A percentile compares a stretch with the other conserved stretches of the same genome.
Conservation (phyloP, 2,888 invertebrate species). For the Colletes collaris region DNA sequence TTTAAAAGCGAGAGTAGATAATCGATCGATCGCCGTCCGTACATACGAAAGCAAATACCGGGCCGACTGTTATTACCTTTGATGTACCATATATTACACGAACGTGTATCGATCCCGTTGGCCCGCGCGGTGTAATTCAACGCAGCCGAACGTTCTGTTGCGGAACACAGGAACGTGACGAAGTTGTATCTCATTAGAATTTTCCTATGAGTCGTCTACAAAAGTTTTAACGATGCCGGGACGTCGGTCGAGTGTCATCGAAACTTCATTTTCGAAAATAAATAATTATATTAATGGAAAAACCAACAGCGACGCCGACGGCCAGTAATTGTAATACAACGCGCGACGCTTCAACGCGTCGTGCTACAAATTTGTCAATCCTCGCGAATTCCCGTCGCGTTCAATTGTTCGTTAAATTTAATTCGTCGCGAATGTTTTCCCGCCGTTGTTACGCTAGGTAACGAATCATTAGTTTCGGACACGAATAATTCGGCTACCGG, state of each 20-base stretch:
- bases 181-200: slow-evolving; percentile 60
- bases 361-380: slow-evolving; percentile 6
- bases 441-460: no score
- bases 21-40: slow-evolving; percentile 53
- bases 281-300: slow-evolving; percentile 56
- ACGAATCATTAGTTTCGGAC: no score
- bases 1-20: slow-evolving; percentile 60
- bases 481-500: no score
- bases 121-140: slow-evolving; percentile 43
- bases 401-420: slow-evolving; percentile 43
- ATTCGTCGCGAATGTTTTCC: background rate
- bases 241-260: slow-evolving; percentile 43
- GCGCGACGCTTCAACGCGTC: slow-evolving; percentile 1
- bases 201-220: slow-evolving; percentile 48
- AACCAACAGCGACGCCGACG: background rate
- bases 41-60: slow-evolving; percentile 56
- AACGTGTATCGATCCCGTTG: slow-evolving; percentile 54
- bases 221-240: slow-evolving; percentile 57
- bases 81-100: slow-evolving; percentile 56
- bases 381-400: slow-evolving; percentile 30
- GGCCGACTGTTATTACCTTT: slow-evolving; percentile 63
- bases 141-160: slow-evolving; percentile 46
- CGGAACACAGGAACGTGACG: slow-evolving; percentile 33
- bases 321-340: slow-evolving; percentile 22
- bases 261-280: slow-evolving; percentile 56